phyloP scores from a whole-genome alignment of 2,113 vertebrate genomes.

The Tachysurus fulvidraco region DNA sequence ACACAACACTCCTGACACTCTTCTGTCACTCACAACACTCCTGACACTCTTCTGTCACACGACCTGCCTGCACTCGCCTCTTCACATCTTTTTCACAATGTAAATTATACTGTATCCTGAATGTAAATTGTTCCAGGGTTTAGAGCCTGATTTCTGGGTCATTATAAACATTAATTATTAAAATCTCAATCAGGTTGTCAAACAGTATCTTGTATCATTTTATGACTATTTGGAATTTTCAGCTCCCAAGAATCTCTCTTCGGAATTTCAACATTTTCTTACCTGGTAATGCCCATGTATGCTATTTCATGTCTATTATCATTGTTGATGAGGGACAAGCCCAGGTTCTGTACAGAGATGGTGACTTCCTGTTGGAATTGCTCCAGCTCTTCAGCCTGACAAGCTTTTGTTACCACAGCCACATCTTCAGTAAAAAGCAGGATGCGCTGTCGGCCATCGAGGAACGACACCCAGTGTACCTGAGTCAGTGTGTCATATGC shows the following conservation, averaged over 20 bases:
- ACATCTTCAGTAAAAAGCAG: conserved; percentile 93
- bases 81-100: not conserved
- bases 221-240: not conserved
- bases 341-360: conserved; percentile 88
- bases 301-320: conserved; percentile 86
- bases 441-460: conserved; percentile 91
- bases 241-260: not conserved
- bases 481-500: conserved; percentile 79
- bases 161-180: not conserved
- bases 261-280: conserved; percentile 31
- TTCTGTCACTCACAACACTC: too few species aligned
- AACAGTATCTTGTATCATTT: not conserved
- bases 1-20: too few species aligned
- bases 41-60: too few species aligned
- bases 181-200: not conserved
- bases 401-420: conserved; percentile 86
- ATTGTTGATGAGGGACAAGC: conserved; percentile 91
- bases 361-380: conserved; percentile 88
- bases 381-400: conserved; percentile 92
- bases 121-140: not conserved
- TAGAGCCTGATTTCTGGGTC: not conserved
- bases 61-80: too few species aligned
- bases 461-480: conserved; percentile 94
- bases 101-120: not conserved
- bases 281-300: conserved; percentile 94